Evolutionary conservation across 1,140 invertebrate genomes (phyloP).

Genomic region (Drosophila repleta): DNA sequence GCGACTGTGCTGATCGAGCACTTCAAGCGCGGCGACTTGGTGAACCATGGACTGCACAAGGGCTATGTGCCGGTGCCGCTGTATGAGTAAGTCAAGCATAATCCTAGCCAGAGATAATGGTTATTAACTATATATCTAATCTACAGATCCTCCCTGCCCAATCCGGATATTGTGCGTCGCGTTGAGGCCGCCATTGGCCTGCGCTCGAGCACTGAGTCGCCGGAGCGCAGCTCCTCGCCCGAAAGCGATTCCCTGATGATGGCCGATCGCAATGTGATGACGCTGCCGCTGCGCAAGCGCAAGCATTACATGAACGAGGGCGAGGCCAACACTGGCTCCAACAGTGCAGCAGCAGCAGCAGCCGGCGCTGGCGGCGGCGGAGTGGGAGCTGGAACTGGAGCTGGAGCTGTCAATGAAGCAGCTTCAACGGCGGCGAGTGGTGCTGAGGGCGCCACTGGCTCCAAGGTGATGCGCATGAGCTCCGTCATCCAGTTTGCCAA

Average conservation of each 20-base stretch:
- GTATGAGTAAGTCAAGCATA: slow-evolving; percentile 70
- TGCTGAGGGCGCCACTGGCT: slow-evolving; percentile 20
- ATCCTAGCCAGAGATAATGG: neutral
- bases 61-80: slow-evolving; percentile 78
- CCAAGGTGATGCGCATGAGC: slow-evolving; percentile 87
- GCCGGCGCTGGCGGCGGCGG: slow-evolving; percentile 50
- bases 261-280: slow-evolving; percentile 87
- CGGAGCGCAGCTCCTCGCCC: slow-evolving; percentile 86
- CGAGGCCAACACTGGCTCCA: slow-evolving; percentile 78
- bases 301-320: slow-evolving; percentile 91
- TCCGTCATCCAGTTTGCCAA: slow-evolving; percentile 93
- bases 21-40: slow-evolving; percentile 73
- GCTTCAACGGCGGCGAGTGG: neutral
- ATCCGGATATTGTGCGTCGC: slow-evolving; percentile 88
- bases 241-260: slow-evolving; percentile 86
- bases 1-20: slow-evolving; percentile 77
- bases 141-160: slow-evolving; percentile 84
- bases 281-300: slow-evolving; percentile 90
- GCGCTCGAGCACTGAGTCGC: slow-evolving; percentile 85
- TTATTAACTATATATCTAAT: neutral
- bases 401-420: neutral
- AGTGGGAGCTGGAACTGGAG: neutral
- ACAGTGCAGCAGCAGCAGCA: slow-evolving; percentile 30
- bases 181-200: slow-evolving; percentile 89
- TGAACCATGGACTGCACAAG: slow-evolving; percentile 73